Base-by-base conservation (phyloP, 2,797 vertebrate species). In the Tokudaia tokunoshimensis region DNA sequence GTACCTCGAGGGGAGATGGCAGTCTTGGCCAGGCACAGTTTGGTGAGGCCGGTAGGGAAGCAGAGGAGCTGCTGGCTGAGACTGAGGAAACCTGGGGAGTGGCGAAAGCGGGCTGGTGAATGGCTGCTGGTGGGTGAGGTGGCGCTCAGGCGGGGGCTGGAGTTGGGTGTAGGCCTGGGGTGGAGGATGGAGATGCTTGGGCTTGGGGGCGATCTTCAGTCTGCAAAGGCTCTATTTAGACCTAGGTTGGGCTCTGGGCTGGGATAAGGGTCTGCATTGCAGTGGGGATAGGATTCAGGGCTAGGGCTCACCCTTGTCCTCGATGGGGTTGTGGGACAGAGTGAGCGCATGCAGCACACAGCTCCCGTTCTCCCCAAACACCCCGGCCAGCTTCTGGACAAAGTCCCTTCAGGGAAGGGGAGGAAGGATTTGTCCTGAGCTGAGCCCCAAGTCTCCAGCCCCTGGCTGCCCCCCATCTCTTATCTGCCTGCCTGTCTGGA, bases 51-150 rank as follows among this genome's bases (percentile, higher is more conserved):
- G 92, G 99, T 99, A 96, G 99, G 99, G 97, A 99, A 99, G 92
- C 99, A 99, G 94, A 99, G 99, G 83, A 99, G 99, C 97, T 99
- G 99, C 98, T 99, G 99, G 97, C 99, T 99, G 95, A 99, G 98
- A 97, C 99, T 99, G 96, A 99, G 99, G 72, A 99, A 99, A 88
- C 99, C 99, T 99, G 97, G 52, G 88, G 24, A 63, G 55, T 70
- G 11, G 87, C 70, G 55, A 31, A 50, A 96, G 79, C 0, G 37
- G 8, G 24, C 22, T 31, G 31, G 79, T 63, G 65, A 97, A 87
- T 26, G 72, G 86, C 37, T 11, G 37, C 55, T 0, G 2, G 13
- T 55, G 59, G 50, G 80, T 61, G 44, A 70, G 83, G 55, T 0
- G 12, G 65, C 17, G 84, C 31, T 96, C 74, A 83, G 88, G 74